phyloP scores from a whole-genome alignment of 53 echinoderm and acorn worm genomes.

The Hippasteria phrygiana region DNA sequence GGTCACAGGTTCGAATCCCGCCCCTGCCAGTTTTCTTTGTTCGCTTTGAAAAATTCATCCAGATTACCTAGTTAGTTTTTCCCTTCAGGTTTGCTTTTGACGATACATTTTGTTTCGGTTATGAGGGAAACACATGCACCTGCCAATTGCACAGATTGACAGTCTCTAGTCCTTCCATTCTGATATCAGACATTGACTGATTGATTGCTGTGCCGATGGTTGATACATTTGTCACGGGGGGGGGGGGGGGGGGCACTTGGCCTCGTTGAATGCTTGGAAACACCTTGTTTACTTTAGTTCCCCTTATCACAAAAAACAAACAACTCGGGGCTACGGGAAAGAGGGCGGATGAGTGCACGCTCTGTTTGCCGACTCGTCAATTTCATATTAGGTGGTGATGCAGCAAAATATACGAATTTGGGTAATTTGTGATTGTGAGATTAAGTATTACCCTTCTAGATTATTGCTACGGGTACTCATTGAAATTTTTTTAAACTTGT shows the following conservation, averaged over 20 bases:
- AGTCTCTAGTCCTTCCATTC: not conserved
- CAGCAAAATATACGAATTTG: not conserved
- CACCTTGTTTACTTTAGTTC: slow-evolving; percentile 8
- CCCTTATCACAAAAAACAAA: slow-evolving; percentile 18
- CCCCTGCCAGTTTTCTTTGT: too few species aligned
- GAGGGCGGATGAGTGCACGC: slow-evolving; percentile 5
- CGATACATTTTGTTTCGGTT: not conserved
- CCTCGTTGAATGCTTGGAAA: not conserved
- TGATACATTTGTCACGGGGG: not conserved
- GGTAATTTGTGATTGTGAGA: not conserved
- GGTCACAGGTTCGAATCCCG: too few species aligned
- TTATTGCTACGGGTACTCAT: too few species aligned
- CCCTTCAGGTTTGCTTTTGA: too few species aligned
- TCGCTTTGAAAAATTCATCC: too few species aligned
- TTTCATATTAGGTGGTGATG: not conserved
- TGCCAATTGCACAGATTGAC: not conserved
- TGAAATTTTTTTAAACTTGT: too few species aligned
- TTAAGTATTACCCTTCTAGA: not conserved
- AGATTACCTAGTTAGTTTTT: too few species aligned
- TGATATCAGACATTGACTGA: not conserved
- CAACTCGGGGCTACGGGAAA: not conserved
- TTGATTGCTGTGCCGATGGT: slow-evolving; percentile 31
- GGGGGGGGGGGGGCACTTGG: not conserved
- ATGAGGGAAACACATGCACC: not conserved
- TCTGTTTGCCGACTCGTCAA: not conserved